Percentiles rank a stretch among this genome's conserved stretches.
phyloP scores from a whole-genome alignment of 2,797 vertebrate species.

The Aplochiton taeniatus region DNA sequence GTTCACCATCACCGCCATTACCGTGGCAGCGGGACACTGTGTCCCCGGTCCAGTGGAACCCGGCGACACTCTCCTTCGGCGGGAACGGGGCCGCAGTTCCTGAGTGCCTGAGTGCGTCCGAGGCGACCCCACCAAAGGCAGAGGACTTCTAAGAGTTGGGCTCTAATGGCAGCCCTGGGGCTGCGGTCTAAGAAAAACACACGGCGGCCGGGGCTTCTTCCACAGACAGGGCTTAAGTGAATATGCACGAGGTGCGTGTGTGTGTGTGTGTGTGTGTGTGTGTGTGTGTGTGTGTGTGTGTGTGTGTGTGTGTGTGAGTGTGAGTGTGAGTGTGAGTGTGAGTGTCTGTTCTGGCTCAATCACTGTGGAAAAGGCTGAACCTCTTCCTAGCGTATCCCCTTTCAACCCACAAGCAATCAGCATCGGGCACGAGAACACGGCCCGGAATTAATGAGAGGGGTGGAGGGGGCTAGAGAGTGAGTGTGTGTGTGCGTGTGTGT shows the following conservation, averaged over 20 bases:
- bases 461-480: neutral
- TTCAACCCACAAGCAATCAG: slow-evolving; percentile 72
- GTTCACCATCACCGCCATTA: neutral
- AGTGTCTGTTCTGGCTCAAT: slow-evolving; percentile 55
- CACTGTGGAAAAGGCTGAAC: slow-evolving; percentile 60
- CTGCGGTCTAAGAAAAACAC: slow-evolving; percentile 57
- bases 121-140: slow-evolving; percentile 56
- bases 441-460: slow-evolving; percentile 64
- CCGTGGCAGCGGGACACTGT: neutral
- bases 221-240: slow-evolving; percentile 45
- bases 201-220: slow-evolving; percentile 47
- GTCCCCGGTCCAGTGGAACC: too few relatives aligned
- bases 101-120: slow-evolving; percentile 54
- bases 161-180: slow-evolving; percentile 67
- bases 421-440: slow-evolving; percentile 63
- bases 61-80: too few relatives aligned
- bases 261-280: slow-evolving; percentile 21
- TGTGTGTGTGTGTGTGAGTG: slow-evolving; percentile 37
- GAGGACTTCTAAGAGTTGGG: slow-evolving; percentile 59
- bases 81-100: neutral
- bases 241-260: slow-evolving; percentile 38
- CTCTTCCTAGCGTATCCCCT: slow-evolving; percentile 63
- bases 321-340: slow-evolving; percentile 25
- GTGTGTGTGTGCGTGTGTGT: neutral
- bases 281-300: slow-evolving; percentile 26